Conservation (phyloP, 2,797 vertebrate species). For the Macroramphosus scolopax region DNA sequence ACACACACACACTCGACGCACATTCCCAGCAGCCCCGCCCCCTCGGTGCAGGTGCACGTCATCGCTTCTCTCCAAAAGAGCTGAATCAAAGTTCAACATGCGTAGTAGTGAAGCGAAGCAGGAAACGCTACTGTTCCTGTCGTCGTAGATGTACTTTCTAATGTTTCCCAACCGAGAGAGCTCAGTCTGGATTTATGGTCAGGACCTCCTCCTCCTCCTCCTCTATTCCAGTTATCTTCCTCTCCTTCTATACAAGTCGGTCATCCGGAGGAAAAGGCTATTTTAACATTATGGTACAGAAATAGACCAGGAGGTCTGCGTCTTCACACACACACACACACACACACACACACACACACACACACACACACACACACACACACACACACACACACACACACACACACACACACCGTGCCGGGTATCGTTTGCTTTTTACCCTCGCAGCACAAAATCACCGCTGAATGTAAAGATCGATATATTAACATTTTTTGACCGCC, state of each 20-base stretch:
- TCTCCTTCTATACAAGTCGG: constrained; percentile 1
- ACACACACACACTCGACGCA: no score
- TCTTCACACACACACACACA: no score
- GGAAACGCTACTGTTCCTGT: constrained; percentile 44
- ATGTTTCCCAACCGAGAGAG: constrained; percentile 33
- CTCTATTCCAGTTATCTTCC: constrained; percentile 36
- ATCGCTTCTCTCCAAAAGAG: constrained; percentile 11
- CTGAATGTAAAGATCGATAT: no score
- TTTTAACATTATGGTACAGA: constrained; percentile 14
- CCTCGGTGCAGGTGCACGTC: constrained; percentile 3
- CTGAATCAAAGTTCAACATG: constrained; percentile 28
- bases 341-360: no score
- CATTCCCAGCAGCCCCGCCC: not conserved
- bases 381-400: no score
- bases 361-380: no score
- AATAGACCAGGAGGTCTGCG: constrained; percentile 8
- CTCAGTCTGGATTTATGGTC: no score
- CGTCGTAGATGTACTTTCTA: constrained; percentile 34
- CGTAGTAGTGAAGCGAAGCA: constrained; percentile 29
- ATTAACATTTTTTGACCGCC: no score
- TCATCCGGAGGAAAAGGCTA: constrained; percentile 12
- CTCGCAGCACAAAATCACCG: no score
- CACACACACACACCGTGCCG: no score
- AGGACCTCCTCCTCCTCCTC: not conserved
- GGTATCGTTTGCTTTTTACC: no score